Percentiles rank a stretch among this genome's conserved stretches.
Conservation (phyloP, 2,797 vertebrate genomes). For the Octomys mimax region DNA sequence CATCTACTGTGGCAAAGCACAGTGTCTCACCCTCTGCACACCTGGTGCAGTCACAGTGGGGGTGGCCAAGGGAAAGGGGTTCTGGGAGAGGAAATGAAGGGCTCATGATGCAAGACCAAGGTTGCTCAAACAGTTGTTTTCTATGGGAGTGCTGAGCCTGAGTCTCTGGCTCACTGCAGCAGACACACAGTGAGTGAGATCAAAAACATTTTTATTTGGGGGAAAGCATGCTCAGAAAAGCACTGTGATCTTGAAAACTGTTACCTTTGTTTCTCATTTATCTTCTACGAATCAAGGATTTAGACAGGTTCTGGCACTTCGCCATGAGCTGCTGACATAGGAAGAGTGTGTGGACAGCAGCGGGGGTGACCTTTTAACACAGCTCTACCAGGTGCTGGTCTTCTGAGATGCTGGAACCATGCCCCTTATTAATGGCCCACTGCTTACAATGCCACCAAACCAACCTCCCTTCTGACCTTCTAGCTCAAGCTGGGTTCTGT, state of each 20-base stretch:
- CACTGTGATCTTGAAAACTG: constrained; percentile 1
- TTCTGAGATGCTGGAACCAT: neutral
- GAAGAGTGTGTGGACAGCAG: neutral
- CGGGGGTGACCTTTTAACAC: neutral
- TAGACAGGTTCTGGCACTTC: neutral
- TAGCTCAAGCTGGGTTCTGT: neutral
- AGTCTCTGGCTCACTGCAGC: neutral
- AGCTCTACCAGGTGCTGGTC: neutral
- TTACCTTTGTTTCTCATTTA: neutral
- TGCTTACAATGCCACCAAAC: neutral
- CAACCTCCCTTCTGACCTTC: neutral
- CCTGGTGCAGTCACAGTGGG: neutral
- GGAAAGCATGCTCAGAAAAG: constrained; percentile 31
- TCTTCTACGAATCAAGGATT: neutral
- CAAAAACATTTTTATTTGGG: neutral
- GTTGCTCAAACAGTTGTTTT: neutral
- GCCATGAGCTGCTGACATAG: neutral
- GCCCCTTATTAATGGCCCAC: neutral
- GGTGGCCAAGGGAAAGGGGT: neutral
- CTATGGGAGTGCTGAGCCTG: rapidly evolving
- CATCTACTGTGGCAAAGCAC: rapidly evolving
- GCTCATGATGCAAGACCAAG: neutral
- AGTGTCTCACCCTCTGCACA: rapidly evolving
- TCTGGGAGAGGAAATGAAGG: too few relatives aligned
- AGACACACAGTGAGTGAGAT: neutral